These are phyloP conservation scores for Cathartes aura DNA, from an alignment of 2,113 vertebrate genomes.

Conservation along the genomic window DNA sequence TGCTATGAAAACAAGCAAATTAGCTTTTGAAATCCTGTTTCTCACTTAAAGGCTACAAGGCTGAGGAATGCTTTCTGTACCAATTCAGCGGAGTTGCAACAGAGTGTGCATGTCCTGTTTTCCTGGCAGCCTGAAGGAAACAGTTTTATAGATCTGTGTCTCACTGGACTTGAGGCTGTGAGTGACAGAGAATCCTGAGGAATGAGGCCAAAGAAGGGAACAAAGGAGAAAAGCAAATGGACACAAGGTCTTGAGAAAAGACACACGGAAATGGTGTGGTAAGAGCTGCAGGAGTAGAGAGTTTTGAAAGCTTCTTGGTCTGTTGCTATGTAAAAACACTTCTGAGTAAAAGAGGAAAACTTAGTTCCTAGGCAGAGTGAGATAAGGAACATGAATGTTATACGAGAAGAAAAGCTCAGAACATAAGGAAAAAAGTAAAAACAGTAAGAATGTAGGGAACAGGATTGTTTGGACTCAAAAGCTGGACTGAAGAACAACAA, in stretches of 20 bases:
- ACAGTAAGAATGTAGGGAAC: neutral
- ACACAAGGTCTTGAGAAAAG: neutral
- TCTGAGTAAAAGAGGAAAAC: neutral
- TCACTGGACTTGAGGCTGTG: neutral
- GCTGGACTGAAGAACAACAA: neutral
- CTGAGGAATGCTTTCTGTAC: neutral
- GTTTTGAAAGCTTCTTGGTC: neutral
- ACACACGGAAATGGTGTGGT: fast-evolving
- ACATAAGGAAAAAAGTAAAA: neutral
- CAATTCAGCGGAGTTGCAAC: neutral
- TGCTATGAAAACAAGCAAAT: constrained; percentile 69
- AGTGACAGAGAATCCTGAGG: neutral
- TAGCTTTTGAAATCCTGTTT: constrained; percentile 50
- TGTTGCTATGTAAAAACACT: neutral
- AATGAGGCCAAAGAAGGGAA: neutral
- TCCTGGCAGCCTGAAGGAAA: neutral
- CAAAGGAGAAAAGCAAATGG: neutral
- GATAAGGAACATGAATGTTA: neutral
- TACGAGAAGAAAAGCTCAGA: neutral
- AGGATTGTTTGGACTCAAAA: neutral
- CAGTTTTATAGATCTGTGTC: neutral
- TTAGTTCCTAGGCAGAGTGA: neutral
- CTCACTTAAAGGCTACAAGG: neutral
- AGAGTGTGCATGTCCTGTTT: neutral
- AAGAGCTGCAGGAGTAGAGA: neutral